phyloP scores from a whole-genome alignment of 2,797 vertebrate species.

The Fratercula arctica region DNA sequence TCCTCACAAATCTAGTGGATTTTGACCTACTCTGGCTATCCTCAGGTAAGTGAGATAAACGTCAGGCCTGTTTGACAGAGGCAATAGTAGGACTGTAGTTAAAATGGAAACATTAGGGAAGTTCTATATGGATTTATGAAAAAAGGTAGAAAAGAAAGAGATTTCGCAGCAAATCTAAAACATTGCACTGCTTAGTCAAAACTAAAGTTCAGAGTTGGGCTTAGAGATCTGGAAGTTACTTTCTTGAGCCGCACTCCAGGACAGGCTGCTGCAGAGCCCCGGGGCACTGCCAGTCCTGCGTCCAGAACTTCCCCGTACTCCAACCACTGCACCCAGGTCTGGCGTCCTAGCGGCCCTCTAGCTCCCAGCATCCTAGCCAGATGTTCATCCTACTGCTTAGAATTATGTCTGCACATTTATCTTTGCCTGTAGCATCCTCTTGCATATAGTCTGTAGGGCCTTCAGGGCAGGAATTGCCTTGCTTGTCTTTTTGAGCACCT shows the following conservation, averaged over 20 bases:
- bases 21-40: neutral
- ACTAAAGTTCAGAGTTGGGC: neutral
- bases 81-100: neutral
- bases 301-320: neutral
- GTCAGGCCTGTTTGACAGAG: neutral
- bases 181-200: neutral
- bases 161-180: neutral
- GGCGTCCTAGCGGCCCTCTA: fast-evolving
- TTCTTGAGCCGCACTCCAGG: neutral
- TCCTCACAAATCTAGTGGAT: neutral
- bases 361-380: neutral
- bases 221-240: neutral
- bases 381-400: neutral
- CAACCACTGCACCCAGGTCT: fast-evolving
- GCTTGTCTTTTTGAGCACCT: neutral
- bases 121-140: neutral
- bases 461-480: neutral
- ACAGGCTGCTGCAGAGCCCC: neutral
- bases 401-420: fast-evolving
- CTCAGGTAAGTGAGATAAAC: neutral
- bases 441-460: neutral
- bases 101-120: neutral
- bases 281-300: neutral
- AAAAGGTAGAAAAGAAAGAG: neutral
- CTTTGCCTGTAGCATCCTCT: neutral